Evolutionary conservation across 2,888 invertebrate genomes (phyloP).

Genomic region (Alentia gelatinosa): DNA sequence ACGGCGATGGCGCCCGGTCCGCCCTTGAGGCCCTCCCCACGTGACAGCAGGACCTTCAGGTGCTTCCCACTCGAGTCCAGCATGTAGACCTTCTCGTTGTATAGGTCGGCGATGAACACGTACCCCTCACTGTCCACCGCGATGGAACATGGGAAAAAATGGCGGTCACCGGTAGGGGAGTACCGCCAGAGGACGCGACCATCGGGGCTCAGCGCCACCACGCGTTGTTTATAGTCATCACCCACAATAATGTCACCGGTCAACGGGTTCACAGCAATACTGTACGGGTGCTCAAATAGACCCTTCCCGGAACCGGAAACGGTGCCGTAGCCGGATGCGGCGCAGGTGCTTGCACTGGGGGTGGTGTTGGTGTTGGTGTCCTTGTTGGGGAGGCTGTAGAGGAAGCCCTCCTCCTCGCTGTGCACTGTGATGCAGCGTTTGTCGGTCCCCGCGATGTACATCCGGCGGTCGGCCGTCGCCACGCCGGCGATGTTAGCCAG

Average conservation of each 20-base stretch:
- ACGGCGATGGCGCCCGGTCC: slow-evolving; percentile 61
- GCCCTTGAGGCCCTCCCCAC: slow-evolving; percentile 58
- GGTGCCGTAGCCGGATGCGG: background rate
- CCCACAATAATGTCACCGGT: slow-evolving; percentile 62
- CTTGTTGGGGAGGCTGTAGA: slow-evolving; percentile 52
- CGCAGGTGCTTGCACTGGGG: background rate
- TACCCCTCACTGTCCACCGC: slow-evolving; percentile 62
- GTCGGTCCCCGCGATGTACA: slow-evolving; percentile 62
- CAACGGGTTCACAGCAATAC: slow-evolving; percentile 62
- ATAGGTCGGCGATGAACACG: slow-evolving; percentile 62
- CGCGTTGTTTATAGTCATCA: slow-evolving; percentile 61
- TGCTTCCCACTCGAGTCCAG: slow-evolving; percentile 62
- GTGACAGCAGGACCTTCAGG: slow-evolving; percentile 60
- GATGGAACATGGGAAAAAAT: slow-evolving; percentile 63
- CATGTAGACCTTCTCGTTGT: slow-evolving; percentile 63
- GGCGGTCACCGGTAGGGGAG: slow-evolving; percentile 59
- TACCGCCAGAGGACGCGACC: slow-evolving; percentile 60
- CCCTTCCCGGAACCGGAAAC: background rate
- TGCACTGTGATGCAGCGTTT: slow-evolving; percentile 57
- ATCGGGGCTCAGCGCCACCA: slow-evolving; percentile 53
- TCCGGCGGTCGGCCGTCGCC: slow-evolving; percentile 54
- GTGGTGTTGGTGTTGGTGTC: background rate
- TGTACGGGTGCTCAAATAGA: slow-evolving; percentile 62
- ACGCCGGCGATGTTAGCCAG: slow-evolving; percentile 63
- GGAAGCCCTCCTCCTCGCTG: slow-evolving; percentile 51